These are phyloP conservation scores for Idaea aversata DNA, from an alignment of 2,888 invertebrate genomes.

Conservation along the genomic window DNA sequence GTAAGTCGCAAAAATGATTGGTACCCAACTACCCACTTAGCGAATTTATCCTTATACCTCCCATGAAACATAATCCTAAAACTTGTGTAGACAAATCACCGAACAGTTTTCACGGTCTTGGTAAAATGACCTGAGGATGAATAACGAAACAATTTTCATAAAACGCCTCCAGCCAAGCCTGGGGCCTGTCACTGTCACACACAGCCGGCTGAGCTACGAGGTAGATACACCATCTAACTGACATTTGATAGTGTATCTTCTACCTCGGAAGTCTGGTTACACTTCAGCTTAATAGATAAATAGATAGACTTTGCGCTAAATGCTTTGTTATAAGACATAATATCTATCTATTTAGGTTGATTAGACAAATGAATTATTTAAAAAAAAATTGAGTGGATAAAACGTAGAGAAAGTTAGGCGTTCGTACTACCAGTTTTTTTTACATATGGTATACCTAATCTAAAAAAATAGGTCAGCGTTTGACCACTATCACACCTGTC, in stretches of 20 bases:
- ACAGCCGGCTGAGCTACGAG: slow-evolving; percentile 9
- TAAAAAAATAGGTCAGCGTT: too few species aligned
- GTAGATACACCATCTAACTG: not conserved
- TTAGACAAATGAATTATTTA: not conserved
- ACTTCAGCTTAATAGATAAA: not conserved
- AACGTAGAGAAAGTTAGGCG: too few species aligned
- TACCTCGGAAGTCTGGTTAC: slow-evolving; percentile 6
- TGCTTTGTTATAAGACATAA: not conserved
- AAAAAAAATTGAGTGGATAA: too few species aligned
- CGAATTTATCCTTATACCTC: too few species aligned
- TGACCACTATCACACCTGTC: too few species aligned
- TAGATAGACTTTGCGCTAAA: not conserved
- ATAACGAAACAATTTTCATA: slow-evolving; percentile 23
- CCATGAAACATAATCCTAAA: not conserved
- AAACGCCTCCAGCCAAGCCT: slow-evolving; percentile 11
- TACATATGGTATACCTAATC: too few species aligned
- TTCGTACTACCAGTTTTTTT: too few species aligned
- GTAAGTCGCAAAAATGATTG: too few species aligned
- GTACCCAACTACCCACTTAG: too few species aligned
- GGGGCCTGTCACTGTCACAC: slow-evolving; percentile 14
- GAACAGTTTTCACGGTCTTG: slow-evolving; percentile 4
- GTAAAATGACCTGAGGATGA: too few species aligned
- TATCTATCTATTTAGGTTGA: not conserved
- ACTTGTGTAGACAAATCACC: not conserved
- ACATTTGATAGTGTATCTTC: too few species aligned